Percentiles rank a stretch among this genome's conserved stretches.
Conservation (phyloP, 2,797 vertebrate genomes). For the Benthosema pterotum region DNA sequence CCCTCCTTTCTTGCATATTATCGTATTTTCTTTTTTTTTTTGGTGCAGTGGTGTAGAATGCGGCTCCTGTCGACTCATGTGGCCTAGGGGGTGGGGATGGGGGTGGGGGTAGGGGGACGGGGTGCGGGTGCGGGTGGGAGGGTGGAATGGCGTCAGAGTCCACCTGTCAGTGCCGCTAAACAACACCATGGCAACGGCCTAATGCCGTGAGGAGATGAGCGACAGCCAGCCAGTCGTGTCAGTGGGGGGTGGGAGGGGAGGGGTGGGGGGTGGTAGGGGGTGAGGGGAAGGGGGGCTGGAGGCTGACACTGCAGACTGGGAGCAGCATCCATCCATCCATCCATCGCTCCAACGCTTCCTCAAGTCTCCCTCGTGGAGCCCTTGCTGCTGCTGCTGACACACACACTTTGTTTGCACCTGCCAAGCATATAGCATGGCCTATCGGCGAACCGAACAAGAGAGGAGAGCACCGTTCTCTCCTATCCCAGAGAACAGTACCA, state of each 20-base stretch:
- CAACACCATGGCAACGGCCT: conserved; percentile 78
- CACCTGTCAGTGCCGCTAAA: conserved; percentile 78
- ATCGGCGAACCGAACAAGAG: conserved; percentile 36
- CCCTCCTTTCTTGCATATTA: conserved; percentile 36
- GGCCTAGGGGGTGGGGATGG: conserved; percentile 51
- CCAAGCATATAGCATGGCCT: conserved; percentile 52
- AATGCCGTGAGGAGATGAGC: conserved; percentile 67
- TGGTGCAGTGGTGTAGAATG: conserved; percentile 63
- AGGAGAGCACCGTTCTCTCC: no score
- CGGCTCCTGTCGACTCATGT: conserved; percentile 56
- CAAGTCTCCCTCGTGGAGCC: conserved; percentile 25
- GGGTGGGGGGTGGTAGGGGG: no score
- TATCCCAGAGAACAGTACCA: conserved; percentile 45
- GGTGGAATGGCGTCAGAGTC: conserved; percentile 68
- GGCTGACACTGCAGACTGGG: conserved; percentile 63
- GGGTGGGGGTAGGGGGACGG: conserved; percentile 32
- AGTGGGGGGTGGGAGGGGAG: conserved; percentile 30
- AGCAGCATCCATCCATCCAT: conserved; percentile 59
- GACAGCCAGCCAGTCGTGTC: conserved; percentile 60
- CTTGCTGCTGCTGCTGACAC: conserved; percentile 67
- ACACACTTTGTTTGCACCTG: conserved; percentile 61
- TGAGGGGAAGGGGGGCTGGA: no score
- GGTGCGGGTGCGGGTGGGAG: no score
- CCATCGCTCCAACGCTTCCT: conserved; percentile 57
- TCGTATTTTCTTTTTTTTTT: conserved; percentile 54